Evolutionary conservation across 2,113 vertebrate species (phyloP), one percentile per base, ranked within the genome.

Genomic region (Zosterops japonicus): DNA sequence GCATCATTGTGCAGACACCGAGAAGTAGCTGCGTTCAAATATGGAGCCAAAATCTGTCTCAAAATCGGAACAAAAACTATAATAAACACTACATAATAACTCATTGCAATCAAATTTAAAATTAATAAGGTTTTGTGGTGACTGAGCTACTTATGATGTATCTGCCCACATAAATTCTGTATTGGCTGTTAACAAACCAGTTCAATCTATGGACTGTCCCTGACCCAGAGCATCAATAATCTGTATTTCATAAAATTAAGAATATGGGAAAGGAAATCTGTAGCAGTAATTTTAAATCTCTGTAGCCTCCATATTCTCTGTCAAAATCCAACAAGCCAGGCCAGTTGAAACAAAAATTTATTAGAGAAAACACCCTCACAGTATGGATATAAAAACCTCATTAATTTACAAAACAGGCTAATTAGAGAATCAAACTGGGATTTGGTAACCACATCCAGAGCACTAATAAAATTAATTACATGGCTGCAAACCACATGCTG

Each of bases 401-500:
- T 88, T 87, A 90, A 85, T 90, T 90, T 83, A 79, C 36, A 65
- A 70, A 87, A 42, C 25, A 28, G 52, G 71, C 71, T 90, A 93
- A 92, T 93, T 90, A 80, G 35, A 36, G 59, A 77, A 74, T 63
- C 79, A 86, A 60, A 44, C 50, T 70, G 82, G 74, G 55, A 90
- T 77, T 95, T 92, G 55, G 4, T 75, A 52, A 52, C 68, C 31
- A 8, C 49, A 83, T 63, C 47, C 75, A 74, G 71, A 85, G 56
- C 33, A 31, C 47, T 59, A 49, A 42, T n/a, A 59, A 69, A 92
- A 74, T 63, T 72, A 90, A 79, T 91, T 67, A 83, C 55, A 47
- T 57, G 27, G 28, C 29, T 59, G n/a, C 67, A 57, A 4, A 77
- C 81, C 76, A 28, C 14, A 21, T 27, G 42, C 24, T 88, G 52